Conservation (phyloP, 1,140 invertebrate species). For the Nylanderia fulva region DNA sequence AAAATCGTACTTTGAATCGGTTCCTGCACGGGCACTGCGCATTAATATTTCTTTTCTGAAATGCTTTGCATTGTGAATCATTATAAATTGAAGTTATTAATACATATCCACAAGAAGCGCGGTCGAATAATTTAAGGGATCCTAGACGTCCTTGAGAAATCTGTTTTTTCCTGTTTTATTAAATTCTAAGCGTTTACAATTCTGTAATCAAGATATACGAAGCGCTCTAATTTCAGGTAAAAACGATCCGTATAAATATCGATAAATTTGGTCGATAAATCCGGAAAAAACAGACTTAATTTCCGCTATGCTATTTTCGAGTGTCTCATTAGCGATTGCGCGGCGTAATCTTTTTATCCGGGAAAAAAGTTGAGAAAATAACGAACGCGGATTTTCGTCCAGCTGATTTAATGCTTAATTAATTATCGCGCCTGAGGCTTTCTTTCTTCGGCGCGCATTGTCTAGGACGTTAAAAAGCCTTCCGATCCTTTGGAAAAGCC, state of each 20-base stretch:
- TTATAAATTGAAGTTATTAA: background rate
- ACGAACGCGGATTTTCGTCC: background rate
- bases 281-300: too few relatives aligned
- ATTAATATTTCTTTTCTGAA: constrained; percentile 12
- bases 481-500: background rate
- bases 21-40: background rate
- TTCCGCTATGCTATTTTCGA: background rate
- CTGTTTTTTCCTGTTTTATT: too few relatives aligned
- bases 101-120: constrained; percentile 3
- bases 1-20: constrained; percentile 27
- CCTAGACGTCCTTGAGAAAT: too few relatives aligned
- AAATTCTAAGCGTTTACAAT: too few relatives aligned
- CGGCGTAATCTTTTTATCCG: background rate
- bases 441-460: background rate
- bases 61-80: background rate
- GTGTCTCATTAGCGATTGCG: background rate
- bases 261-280: too few relatives aligned
- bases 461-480: constrained; percentile 5
- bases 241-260: too few relatives aligned
- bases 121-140: constrained; percentile 18
- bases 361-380: background rate
- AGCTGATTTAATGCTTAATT: constrained; percentile 21
- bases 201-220: too few relatives aligned
- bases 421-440: constrained; percentile 48
- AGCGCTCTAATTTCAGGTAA: too few relatives aligned